These are phyloP conservation scores for Drosophila prosaltans DNA, from an alignment of 1,140 invertebrate genomes.

Conservation along the genomic window DNA sequence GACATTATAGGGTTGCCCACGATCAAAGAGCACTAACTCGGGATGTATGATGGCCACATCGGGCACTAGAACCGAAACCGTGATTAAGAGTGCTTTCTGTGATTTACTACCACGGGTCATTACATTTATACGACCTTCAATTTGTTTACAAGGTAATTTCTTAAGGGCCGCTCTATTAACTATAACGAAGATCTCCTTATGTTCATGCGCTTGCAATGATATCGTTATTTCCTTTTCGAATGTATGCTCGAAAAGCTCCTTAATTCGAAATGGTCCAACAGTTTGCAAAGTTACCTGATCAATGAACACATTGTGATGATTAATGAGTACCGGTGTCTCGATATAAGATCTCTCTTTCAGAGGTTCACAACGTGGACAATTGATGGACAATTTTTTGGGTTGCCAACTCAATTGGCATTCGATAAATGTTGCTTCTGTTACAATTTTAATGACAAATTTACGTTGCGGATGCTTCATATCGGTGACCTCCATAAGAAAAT, in stretches of 20 bases:
- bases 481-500: constrained; percentile 61
- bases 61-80: constrained; percentile 42
- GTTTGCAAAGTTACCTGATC: constrained; percentile 42
- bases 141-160: constrained; percentile 35
- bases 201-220: constrained; percentile 23
- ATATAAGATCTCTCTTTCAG: constrained; percentile 48
- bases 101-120: constrained; percentile 16
- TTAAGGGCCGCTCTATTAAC: constrained; percentile 46
- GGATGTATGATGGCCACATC: constrained; percentile 54
- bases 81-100: constrained; percentile 41
- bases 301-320: constrained; percentile 23
- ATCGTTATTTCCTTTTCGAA: constrained; percentile 48
- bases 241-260: constrained; percentile 56
- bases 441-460: constrained; percentile 50
- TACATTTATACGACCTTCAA: constrained; percentile 61
- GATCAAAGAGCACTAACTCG: constrained; percentile 63
- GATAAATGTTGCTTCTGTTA: constrained; percentile 42
- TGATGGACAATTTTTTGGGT: constrained; percentile 45
- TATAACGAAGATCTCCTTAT: constrained; percentile 60
- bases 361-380: constrained; percentile 55
- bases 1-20: constrained; percentile 25
- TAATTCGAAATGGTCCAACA: constrained; percentile 65
- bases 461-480: constrained; percentile 59
- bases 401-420: constrained; percentile 55
- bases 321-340: constrained; percentile 37